Base-by-base conservation (phyloP, 1,140 invertebrate genomes). In the Neotoxoptera formosana region DNA sequence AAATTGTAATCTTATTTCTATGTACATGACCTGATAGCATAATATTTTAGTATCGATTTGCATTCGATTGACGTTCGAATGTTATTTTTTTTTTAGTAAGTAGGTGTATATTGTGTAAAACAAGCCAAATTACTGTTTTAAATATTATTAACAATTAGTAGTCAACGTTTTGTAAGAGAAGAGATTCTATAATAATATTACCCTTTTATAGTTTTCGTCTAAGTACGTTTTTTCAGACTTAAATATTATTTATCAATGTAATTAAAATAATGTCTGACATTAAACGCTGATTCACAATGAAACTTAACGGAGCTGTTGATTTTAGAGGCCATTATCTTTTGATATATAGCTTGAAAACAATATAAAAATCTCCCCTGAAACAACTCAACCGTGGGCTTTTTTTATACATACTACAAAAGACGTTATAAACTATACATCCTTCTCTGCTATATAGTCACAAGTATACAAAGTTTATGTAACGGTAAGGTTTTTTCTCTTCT, bases 351-450 rank as follows among this genome's bases (percentile, higher is more conserved):
- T 11, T n/a, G 41, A 91, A 81, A 91, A 91, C 53, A 67, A 67
- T 91, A 76, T 76, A 76, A 91, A 90, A 91, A 67, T 91, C 90
- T 91, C 90, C 90, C 90, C 60, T 21, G 67, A 76, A 91, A 91
- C 41, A 76, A 91, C 90, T 89, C 88, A 30, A 91, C 67, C 90
- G 41, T 91, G 56, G 36, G 25, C 14, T 47, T 91, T 76, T 45
- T 91, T 67, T 91, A 30, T 81, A 76, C 30, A 47, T 91, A 34
- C 45, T 76, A 81, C 90, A 76, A 91, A 67, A 91, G 60, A 76
- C 60, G 60, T 76, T 91, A 91, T 76, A 91, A 47, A 23, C 90
- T 91, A 91, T 91, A 90, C 14, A 45, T 45, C 87, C n/a, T 89
- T 67, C 9, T n/a, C 34, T 76, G 14, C 20, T 91, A 36, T 56